Evolutionary conservation across 2,888 invertebrate species (phyloP), one percentile per base, ranked within the genome.

Genomic region (Pharmacophagus antenor): DNA sequence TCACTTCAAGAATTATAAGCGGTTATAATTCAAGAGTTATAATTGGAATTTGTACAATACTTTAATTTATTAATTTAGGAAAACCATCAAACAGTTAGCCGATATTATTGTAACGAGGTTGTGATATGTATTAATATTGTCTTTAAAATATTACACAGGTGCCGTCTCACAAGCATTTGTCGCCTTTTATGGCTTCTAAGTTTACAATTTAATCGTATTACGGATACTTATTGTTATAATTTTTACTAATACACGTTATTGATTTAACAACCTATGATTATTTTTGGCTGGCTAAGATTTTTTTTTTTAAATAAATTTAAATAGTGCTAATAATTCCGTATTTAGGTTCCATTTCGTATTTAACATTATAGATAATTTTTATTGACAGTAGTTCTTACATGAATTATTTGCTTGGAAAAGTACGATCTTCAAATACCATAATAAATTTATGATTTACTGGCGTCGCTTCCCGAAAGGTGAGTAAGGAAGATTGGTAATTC

Each of bases 131-230:
- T 8, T 42, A 25, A 50, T 23, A 56, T 42, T 21, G 42, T n/a
- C 23, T 27, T 42, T 18, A n/a, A 27, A 46, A 58, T 18, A 46
- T 46, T 22, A 51, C 18, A 31, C 22, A 22, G 21, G 22, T 46
- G n/a, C 47, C 50, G 31, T 47, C 18, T 20, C 17, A n/a, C 6
- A 22, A 17, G 12, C 54, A 22, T 53, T 59, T 54, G 54, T 41
- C 58, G 42, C 58, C 27, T 20, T 59, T 41, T 49, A 25, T 20
- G 53, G 58, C 25, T 54, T 59, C 54, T 27, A 21, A 49, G 49
- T 42, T 20, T 23, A 25, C 46, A 5, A n/a, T 42, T 23, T 59
- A 59, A 59, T 59, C 54, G 42, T 8, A 59, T 59, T 59, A 54
- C 8, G 17, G 27, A 15, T 22, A 27, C 37, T 58, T 37, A 46